Base-by-base conservation (phyloP, 2,888 invertebrate species). In the Schizotus pectinicornis region DNA sequence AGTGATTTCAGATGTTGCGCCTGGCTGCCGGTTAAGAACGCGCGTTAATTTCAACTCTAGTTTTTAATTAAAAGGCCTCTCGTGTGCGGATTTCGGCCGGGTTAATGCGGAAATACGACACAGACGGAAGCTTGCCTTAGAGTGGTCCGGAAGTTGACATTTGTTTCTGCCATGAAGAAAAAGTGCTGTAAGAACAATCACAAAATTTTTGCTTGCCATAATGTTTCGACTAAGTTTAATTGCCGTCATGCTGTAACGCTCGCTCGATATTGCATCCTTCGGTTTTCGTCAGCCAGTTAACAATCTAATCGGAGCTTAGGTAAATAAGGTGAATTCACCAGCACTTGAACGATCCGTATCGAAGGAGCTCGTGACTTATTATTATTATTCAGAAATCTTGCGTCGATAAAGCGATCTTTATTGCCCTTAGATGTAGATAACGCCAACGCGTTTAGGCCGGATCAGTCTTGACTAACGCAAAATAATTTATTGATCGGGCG, bases 161-260 rank as follows among this genome's bases (percentile, higher is more conserved):
- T 50, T 14, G 55, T 84, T 83, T 88, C 88, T 77, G 80, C 81
- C 83, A 84, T 84, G 83, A 84, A 84, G 84, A 87, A 87, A 86
- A 87, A 86, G 86, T 88, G 88, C 89, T 89, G 88, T 81, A 88
- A 88, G 86, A 86, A 87, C 84, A 84, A 85, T 78, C 81, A 83
- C 80, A 80, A 63, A 62, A 61, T 62, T 64, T 51, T 51, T 35
- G 54, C 30, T 47, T 52, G 49, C 54, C 49, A 51, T 48, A 46
- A 54, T 37, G 47, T 54, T 60, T 53, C 42, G 30, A 42, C 11
- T 51, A 13, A 47, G 43, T 42, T 55, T 13, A 43, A 55, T 36
- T 46, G 48, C 32, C 50, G 45, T 37, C 41, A 13, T 41, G 14
- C 30, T 43, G 49, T 59, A 36, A 13, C 7, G 14, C 9, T 7